phyloP scores from a whole-genome alignment of 2,113 vertebrate genomes.

The Rousettus leschenaultii region DNA sequence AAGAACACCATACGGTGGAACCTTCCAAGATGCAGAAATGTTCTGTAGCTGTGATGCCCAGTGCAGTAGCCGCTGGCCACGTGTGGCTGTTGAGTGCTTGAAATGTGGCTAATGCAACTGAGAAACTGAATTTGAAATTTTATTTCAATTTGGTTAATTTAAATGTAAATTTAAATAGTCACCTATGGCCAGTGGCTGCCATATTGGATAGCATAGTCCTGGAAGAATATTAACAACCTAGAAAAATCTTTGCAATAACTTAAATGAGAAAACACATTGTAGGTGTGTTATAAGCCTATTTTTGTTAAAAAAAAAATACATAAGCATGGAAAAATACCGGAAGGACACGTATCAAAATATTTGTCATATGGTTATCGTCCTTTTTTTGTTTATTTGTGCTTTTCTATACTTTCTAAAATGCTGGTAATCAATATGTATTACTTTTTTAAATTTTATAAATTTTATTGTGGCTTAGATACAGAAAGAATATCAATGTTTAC shows the following conservation, averaged over 20 bases:
- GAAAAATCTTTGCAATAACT: neutral
- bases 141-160: neutral
- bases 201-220: neutral
- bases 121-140: neutral
- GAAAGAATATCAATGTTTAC: neutral
- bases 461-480: neutral
- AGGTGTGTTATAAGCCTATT: neutral
- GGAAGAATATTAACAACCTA: neutral
- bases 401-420: neutral
- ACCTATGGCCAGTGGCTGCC: neutral
- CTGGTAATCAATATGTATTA: neutral
- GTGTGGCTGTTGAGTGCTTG: neutral
- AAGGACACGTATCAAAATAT: neutral
- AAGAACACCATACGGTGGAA: neutral
- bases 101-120: neutral
- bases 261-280: neutral
- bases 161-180: neutral
- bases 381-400: neutral
- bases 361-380: neutral
- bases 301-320: neutral
- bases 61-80: neutral
- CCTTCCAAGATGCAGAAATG: neutral
- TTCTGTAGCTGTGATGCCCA: rapidly evolving
- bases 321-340: neutral
- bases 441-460: neutral